A percentile compares a stretch with the other conserved stretches of the same genome.
These are phyloP conservation scores for Fratercula arctica DNA, from an alignment of 2,797 vertebrate genomes.

Conservation along the genomic window DNA sequence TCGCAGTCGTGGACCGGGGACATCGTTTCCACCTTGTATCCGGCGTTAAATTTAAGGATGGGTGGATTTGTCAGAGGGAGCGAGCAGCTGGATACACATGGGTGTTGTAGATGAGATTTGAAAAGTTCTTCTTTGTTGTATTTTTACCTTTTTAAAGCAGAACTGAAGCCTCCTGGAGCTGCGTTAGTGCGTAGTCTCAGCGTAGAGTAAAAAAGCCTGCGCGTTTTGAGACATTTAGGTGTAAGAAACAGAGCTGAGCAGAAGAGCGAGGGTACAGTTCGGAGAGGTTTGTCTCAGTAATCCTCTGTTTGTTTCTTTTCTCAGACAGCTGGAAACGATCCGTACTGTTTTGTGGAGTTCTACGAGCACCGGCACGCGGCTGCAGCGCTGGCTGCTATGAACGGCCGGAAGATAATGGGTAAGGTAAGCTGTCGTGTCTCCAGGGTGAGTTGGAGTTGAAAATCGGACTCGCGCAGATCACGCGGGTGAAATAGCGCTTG, in stretches of 20 bases:
- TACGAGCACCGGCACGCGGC: conserved; percentile 97
- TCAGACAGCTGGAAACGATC: conserved; percentile 96
- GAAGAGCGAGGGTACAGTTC: accelerated
- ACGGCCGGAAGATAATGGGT: conserved; percentile 99
- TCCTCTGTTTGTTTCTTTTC: not conserved
- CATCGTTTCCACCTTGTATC: not conserved
- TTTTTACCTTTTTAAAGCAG: not conserved
- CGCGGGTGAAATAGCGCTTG: not conserved
- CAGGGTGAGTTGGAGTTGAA: conserved; percentile 69
- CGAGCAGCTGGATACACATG: accelerated
- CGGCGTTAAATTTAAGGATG: not conserved
- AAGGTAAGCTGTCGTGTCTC: conserved; percentile 92
- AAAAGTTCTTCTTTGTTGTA: too few relatives aligned
- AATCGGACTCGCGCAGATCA: not conserved
- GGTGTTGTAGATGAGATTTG: not conserved
- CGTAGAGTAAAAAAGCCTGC: accelerated
- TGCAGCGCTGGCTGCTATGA: conserved; percentile 96
- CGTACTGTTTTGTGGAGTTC: conserved; percentile 98
- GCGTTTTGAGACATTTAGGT: accelerated
- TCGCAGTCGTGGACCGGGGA: accelerated
- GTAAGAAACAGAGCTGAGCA: not conserved
- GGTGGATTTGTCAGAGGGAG: not conserved
- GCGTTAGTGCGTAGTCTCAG: accelerated
- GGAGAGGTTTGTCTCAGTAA: not conserved
- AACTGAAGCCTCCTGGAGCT: accelerated